Base-by-base conservation (phyloP, 2,113 vertebrate genomes). In the Nannobrachium achirus region DNA sequence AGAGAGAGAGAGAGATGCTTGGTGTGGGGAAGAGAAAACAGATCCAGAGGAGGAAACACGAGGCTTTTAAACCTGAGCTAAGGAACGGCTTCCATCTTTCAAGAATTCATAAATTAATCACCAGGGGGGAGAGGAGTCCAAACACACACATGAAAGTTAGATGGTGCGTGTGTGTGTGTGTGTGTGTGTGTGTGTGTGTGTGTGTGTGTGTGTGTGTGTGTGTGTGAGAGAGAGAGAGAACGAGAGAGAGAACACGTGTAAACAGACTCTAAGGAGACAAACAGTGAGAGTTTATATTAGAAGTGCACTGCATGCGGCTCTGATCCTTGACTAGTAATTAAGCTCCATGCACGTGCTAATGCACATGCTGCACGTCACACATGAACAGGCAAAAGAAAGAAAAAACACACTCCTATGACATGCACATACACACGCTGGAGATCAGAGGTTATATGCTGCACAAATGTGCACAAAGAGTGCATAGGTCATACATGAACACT, bases 51-150 rank as follows among this genome's bases (percentile, higher is more conserved):
- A 20, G 18, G 25, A 76, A 78, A 73, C 65, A 79, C 63, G 51
- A 70, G 62, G 91, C 92, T 93, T 81, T 93, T 91, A 94, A 92
- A 93, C 76, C 78, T 82, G 82, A 82, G 79, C 83, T 71, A 80
- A 75, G 77, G 67, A 59, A 49, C 67, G 75, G 63, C 60, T 79
- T 73, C 71, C 19, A 69, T 77, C 81, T 90, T 83, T 81, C 73
- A 73, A 86, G 79, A 80, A 83, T 85, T 87, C 83, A 89, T 89
- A 89, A 91, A 90, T 89, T 83, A 89, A 86, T 77, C 82, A 87
- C 51, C 56, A 83, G 78, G 81, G 71, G n/a, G 84, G 69, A 76
- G 83, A 89, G 82, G 76, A 82, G 85, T 85, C 78, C 85, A 92
- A 92, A 90, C 83, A 88, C 75, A 81, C 80, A 89, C 81, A 87